Evolutionary conservation across 1,140 invertebrate genomes (phyloP), one percentile per base, ranked within the genome.

Genomic region (Choristoneura fumiferana): DNA sequence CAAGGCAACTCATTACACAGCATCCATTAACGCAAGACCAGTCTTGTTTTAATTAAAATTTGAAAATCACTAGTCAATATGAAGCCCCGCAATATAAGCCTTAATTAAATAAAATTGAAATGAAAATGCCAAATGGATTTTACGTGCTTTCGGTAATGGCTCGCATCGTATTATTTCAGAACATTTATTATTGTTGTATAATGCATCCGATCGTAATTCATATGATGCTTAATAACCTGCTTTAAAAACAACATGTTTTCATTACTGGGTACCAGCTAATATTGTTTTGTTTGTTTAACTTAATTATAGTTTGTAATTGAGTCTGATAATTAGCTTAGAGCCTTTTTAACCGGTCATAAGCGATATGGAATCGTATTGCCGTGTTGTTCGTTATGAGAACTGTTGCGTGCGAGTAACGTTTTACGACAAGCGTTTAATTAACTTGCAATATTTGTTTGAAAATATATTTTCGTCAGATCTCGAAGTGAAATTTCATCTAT

Each of bases 81-180:
- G 18, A 22, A 29, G 43, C 43, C 18, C 22, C 18, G 17, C 43
- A 17, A 18, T 18, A 49, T 79, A 84, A 80, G 81, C 81, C 72
- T 88, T 88, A 87, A 88, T 88, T 88, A 87, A 87, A 89, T 87
- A 87, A 87, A 84, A 89, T 87, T 87, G 83, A 87, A 87, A 87
- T 87, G 82, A 85, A 83, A 86, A 84, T 65, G 77, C 76, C 73
- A 84, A 87, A 88, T 87, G 84, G 84, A 88, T 87, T 88, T 87
- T 84, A 81, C 82, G 78, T 88, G 84, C 85, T 85, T 78, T 79
- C 80, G 75, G 87, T 88, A 87, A 88, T 80, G 79, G 76, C 76
- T 66, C 73, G 78, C 71, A 82, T 69, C 75, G 79, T 83, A 86
- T 88, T 87, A 86, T 86, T 85, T 88, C 84, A 77, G 78, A 80